Conservation (phyloP, 2,113 vertebrate species). For the Hyaena hyaena region DNA sequence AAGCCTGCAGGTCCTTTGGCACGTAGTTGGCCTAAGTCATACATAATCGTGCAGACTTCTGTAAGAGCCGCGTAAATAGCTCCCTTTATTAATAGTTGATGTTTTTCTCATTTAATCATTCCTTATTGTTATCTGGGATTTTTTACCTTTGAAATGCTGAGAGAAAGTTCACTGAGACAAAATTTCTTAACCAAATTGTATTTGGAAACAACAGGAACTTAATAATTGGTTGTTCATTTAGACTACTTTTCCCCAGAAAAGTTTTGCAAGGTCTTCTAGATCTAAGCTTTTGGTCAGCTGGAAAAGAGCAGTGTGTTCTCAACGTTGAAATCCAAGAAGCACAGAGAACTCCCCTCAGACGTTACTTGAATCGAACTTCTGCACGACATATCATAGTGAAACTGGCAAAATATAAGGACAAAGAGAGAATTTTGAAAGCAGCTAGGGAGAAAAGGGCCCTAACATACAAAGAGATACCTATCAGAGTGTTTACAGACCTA, state of each 20-base stretch:
- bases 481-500: too few relatives aligned
- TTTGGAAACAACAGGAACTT: background rate
- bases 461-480: too few relatives aligned
- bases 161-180: background rate
- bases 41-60: slow-evolving; percentile 68
- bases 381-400: too few relatives aligned
- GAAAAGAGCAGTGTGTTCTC: background rate
- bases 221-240: background rate
- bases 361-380: too few relatives aligned
- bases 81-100: background rate
- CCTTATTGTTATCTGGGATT: background rate
- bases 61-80: background rate
- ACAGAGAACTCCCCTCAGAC: too few relatives aligned
- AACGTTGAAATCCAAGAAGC: background rate
- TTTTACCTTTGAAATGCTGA: background rate
- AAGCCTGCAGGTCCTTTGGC: slow-evolving; percentile 67
- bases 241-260: background rate
- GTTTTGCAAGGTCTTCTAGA: background rate
- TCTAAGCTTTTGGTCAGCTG: background rate
- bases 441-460: too few relatives aligned
- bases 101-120: slow-evolving; percentile 41
- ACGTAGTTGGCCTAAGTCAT: slow-evolving; percentile 62
- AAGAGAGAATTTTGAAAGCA: too few relatives aligned
- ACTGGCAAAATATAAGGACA: too few relatives aligned
- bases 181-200: slow-evolving; percentile 19